Base-by-base conservation (phyloP, 2,113 vertebrate species). In the Centrocercus urophasianus region DNA sequence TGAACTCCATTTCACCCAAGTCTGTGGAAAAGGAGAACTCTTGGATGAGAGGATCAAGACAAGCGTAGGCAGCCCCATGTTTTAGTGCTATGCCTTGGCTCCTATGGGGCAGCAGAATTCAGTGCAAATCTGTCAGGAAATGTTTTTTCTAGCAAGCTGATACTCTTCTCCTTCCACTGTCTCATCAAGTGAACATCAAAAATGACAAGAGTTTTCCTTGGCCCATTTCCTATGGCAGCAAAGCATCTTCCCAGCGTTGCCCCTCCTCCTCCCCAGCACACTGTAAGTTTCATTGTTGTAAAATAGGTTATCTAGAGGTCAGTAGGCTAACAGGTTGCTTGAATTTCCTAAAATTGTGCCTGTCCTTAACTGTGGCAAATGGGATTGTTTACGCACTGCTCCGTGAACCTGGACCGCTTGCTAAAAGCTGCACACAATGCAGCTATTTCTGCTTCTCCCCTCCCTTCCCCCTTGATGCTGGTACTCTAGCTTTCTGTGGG, bases 291-390 rank as follows among this genome's bases (percentile, higher is more conserved):
- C 94, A 98, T 98, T 98, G 98, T 98, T 97, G 86, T 90, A 45
- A 70, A 84, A 77, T 32, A 96, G 98, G 97, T 98, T 97, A 98
- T 97, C 96, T 95, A 73, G 70, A 96, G 97, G 98, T 97, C 97
- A 98, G 96, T 97, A 95, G 97, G 95, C 97, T 96, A 97, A 96
- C 95, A 95, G 97, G 94, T 97, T 98, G 98, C 98, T 98, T 98
- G 97, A 96, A 98, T 98, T 98, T 98, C 98, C 98, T 98, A 98
- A 98, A 98, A 98, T 98, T 98, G 98, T 98, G 97, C 97, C 95
- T 97, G 95, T 95, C 93, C 83, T 94, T 79, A 91, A 95, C 96
- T 4, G 74, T 93, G 91, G 90, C 73, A 43, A 86, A 75, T 52
- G n/a, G 28, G 90, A 97, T 97, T 97, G 96, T 96, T 96, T 89